Percentiles rank a stretch among this genome's conserved stretches.
Evolutionary conservation across 2,888 invertebrate species (phyloP).

Genomic region (Andrena flavipes): DNA sequence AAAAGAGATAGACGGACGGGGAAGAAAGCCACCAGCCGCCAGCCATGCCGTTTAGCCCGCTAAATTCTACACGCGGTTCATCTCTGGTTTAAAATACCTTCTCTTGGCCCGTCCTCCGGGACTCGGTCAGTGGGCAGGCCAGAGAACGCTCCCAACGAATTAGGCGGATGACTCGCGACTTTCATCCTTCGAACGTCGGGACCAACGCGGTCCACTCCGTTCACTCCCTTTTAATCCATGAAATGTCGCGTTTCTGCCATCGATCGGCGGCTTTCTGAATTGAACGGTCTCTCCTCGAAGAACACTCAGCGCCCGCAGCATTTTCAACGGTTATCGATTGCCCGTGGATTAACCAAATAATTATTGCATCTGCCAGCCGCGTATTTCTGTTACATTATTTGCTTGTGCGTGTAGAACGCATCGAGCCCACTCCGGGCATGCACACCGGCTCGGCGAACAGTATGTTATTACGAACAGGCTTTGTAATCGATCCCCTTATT

Average conservation of each 20-base stretch:
- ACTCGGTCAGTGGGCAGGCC: conserved; percentile 29
- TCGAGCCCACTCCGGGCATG: conserved; percentile 36
- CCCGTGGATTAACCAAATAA: conserved; percentile 30
- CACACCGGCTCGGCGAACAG: conserved; percentile 69
- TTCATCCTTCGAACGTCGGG: conserved; percentile 29
- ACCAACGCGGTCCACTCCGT: conserved; percentile 13
- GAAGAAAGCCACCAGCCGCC: conserved; percentile 40
- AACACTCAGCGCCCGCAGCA: background rate
- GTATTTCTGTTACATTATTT: conserved; percentile 46
- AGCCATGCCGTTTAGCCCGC: conserved; percentile 4
- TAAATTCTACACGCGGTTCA: conserved; percentile 39
- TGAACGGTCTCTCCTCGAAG: background rate
- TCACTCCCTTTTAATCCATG: conserved; percentile 13
- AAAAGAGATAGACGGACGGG: background rate
- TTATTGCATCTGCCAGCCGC: conserved; percentile 26
- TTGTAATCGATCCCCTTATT: conserved; percentile 81
- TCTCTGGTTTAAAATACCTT: conserved; percentile 40
- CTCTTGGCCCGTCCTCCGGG: conserved; percentile 17
- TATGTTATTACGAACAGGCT: conserved; percentile 78
- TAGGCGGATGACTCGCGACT: conserved; percentile 58
- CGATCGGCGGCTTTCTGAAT: background rate
- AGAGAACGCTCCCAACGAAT: conserved; percentile 48
- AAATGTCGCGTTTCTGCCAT: conserved; percentile 12
- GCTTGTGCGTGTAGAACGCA: conserved; percentile 6
- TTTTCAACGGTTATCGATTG: conserved; percentile 13